These are phyloP conservation scores for Coenonympha arcania DNA, from an alignment of 2,888 invertebrate species.

Conservation along the genomic window DNA sequence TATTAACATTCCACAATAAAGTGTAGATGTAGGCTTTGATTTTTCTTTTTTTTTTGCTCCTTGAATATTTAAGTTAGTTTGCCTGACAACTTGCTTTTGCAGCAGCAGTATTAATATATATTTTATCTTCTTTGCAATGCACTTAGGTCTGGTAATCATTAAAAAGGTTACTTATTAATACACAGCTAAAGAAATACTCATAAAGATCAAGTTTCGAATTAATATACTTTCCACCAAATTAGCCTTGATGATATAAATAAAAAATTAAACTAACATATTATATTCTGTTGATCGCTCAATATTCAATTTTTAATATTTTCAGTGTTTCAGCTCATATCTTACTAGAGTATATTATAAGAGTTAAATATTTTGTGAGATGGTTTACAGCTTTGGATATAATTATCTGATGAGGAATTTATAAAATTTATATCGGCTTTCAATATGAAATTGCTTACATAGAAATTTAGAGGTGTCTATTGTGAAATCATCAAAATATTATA, in stretches of 20 bases:
- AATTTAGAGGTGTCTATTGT: conserved; percentile 42
- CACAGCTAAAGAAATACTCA: too few relatives aligned
- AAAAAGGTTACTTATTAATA: too few relatives aligned
- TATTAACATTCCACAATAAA: conserved; percentile 59
- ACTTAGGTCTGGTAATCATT: too few relatives aligned
- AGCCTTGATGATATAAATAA: too few relatives aligned
- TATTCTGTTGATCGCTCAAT: background rate
- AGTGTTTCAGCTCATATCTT: conserved; percentile 23
- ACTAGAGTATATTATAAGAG: conserved; percentile 11
- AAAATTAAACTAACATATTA: too few relatives aligned
- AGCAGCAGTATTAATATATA: too few relatives aligned
- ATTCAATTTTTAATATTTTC: conserved; percentile 7
- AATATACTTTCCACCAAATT: too few relatives aligned
- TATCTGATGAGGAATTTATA: conserved; percentile 17
- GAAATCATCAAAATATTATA: conserved; percentile 34
- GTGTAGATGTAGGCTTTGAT: conserved; percentile 37
- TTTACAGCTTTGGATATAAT: conserved; percentile 38
- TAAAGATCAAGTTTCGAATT: too few relatives aligned
- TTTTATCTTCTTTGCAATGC: too few relatives aligned
- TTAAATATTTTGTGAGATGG: conserved; percentile 54
- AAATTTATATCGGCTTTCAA: conserved; percentile 26
- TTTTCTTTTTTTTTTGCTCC: conserved; percentile 27
- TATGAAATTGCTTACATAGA: conserved; percentile 28
- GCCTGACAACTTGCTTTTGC: too few relatives aligned
- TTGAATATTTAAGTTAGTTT: too few relatives aligned